Base-by-base conservation (phyloP, 2,113 vertebrate species). In the Strix uralensis region DNA sequence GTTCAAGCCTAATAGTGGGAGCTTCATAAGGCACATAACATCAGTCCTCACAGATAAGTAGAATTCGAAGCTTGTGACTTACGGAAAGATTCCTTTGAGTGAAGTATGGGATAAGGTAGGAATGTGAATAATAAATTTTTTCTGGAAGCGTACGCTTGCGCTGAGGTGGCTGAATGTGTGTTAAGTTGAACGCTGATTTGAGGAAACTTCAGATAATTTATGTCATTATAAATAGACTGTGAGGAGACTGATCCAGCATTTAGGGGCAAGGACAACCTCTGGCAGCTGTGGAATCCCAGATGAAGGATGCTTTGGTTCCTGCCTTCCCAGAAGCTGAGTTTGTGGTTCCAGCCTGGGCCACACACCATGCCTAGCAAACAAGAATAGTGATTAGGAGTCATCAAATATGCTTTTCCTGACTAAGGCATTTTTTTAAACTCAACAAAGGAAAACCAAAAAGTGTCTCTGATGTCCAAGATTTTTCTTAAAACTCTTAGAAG, bases 321-420 rank as follows among this genome's bases (percentile, higher is more conserved):
- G 80, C 44, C 46, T 96, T 92, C 49, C 80, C 73, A 91, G 86
- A 84, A 88, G 26, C 62, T 81, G 69, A 38, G 29, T 75, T 81
- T 92, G 54, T 77, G 46, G 65, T 81, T 92, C 73, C 67, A 93
- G 67, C 38, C 74, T 46, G 55, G 97, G 91, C 97, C 97, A 96
- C 95, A 96, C 95, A 96, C 78, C 0, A 0, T 70, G 91, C 65
- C 61, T 94, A 69, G 78, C 73, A 89, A 88, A 90, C 81, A 88
- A 84, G 83, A 90, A 71, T 59, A 63, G 66, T 32, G 49, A 74
- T 92, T n/a, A 38, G 30, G 21, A 81, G 47, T 88, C 63, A 74
- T 69, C 86, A 91, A 85, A 84, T 83, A 59, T 11, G 73, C 49
- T 94, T 93, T 93, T 86, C 78, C 91, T 93, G 91, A 95, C 58